Base-by-base conservation (phyloP, 2,113 vertebrate species). In the Mellivora capensis region DNA sequence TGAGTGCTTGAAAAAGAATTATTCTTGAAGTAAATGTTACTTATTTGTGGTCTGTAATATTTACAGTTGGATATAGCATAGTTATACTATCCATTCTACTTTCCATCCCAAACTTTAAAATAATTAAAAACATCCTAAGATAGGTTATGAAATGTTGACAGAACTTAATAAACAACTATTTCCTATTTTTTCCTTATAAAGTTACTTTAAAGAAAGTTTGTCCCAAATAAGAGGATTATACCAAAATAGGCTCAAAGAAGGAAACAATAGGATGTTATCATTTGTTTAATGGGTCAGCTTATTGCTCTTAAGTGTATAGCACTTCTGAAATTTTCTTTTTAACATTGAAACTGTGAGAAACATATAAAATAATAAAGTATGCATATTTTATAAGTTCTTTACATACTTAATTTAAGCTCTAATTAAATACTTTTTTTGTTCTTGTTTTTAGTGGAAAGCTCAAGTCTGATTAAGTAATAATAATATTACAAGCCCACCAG, bases 371-470 rank as follows among this genome's bases (percentile, higher is more conserved):
- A 92, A 1, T 37, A 88, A 81, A 76, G 69, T 71, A 90, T 72
- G 14, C 6, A 62, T 89, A 95, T 72, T 97, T 95, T 93, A 90
- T 77, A 71, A 92, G 90, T 15, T 42, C 21, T 52, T 95, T 39
- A 39, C 21, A 93, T 93, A 34, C 77, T 92, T 91, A 91, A 95
- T 96, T 87, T 96, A 97, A 96, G 57, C 4, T 84, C 93, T 92
- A 94, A 94, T 97, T 96, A 95, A 96, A 57, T 21, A 17, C 2
- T 44, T 82, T 90, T 69, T 31, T 93, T 83, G 34, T 90, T 90
- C 20, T 96, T 80, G 57, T 76, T 91, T 96, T 91, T 80, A 97
- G 67, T 94, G 12, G 14, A 49, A 92, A 91, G 44, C 17, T 79
- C 31, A 93, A 49, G 21, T 94, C 31, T 90, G 87, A 91, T 82